Base-by-base conservation (phyloP, 2,888 invertebrate species). In the Gymnocheta viridis region DNA sequence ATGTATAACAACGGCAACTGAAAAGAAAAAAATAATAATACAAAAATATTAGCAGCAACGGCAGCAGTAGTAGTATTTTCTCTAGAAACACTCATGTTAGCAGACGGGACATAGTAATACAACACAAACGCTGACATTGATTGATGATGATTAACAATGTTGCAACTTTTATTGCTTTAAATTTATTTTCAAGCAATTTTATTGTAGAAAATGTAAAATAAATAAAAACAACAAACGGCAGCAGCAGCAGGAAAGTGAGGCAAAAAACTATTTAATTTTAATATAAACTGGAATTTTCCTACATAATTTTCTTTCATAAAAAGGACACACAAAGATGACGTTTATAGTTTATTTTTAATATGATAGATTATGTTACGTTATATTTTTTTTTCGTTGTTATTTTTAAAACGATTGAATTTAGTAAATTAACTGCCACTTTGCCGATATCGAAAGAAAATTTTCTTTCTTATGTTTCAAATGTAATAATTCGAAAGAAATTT, bases 81-180 rank as follows among this genome's bases (percentile, higher is more conserved):
- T 7, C 51, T 38, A 29, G 64, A 19, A 62, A 12, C n/a, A 60
- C 49, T 74, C 60, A 14, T 69, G 29, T n/a, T 58, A 49, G 38
- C 17, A 44, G 66, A 32, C 4, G 32, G 4, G 14, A 19, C 38
- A 19, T 49, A 51, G 32, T 66, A 47, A 69, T 51, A 67, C 86
- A 85, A 62, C 86, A 82, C 85, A 87, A 86, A 86, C 74, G 87
- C 89, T 89, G 91, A 91, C 91, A 91, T 89, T 91, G 91, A 91
- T 91, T 91, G 91, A 91, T 91, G 91, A 91, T 91, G 91, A 91
- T 91, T 91, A 91, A 91, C 91, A 91, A 90, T 90, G 89, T 89
- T 90, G 91, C 89, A 91, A 82, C 88, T 90, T 91, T 90, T 89
- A 90, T 90, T 90, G 90, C 89, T 89, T 88, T 89, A 87, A 87